Evolutionary conservation across 2,113 vertebrate species (phyloP), one percentile per base, ranked within the genome.

Genomic region (Engraulis encrasicolus): DNA sequence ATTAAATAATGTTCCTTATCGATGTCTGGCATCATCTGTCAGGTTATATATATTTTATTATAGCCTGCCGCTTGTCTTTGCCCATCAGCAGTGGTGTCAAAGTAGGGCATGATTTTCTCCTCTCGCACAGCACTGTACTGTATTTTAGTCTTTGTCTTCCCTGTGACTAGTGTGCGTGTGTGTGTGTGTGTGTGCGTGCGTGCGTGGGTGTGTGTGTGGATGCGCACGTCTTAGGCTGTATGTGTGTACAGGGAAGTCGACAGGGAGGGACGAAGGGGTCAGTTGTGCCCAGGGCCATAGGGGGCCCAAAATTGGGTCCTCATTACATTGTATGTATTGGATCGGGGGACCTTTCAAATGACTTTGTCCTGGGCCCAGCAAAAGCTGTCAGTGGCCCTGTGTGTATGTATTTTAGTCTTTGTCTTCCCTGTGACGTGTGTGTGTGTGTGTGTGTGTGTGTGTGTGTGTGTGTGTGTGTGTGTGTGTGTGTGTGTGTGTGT

Each of bases 61-160:
- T 45, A 45, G n/a, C n/a, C n/a, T n/a, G n/a, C n/a, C 40, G 40
- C 40, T 14, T 66, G 58, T 31, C 7, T 27, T 2, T 27, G 11
- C 58, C 58, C 9, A 31, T 9, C 23, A 66, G 58, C 58, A 31
- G 1, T 66, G 23, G 2, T 31, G 58, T 11, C 58, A 66, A 66
- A 66, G n/a, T 31, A 14, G 58, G 58, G 58, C 23, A 31, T 7
- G 1, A 31, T 2, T 31, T 66, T 1, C 58, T 58, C 58, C 31
- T n/a, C n/a, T n/a, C n/a, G n/a, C n/a, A n/a, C n/a, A n/a, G n/a
- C n/a, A n/a, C n/a, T 14, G 27, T 66, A 14, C 31, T 1, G 58
- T 66, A 66, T 66, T 66, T 66, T 31, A 66, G 58, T 66, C n/a
- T 61, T 23, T n/a, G n/a, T n/a, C 54, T 61, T 66, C 58, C 23